Evolutionary conservation across 2,888 invertebrate genomes (phyloP), one percentile per base, ranked within the genome.

Genomic region (Apotomis turbidana): DNA sequence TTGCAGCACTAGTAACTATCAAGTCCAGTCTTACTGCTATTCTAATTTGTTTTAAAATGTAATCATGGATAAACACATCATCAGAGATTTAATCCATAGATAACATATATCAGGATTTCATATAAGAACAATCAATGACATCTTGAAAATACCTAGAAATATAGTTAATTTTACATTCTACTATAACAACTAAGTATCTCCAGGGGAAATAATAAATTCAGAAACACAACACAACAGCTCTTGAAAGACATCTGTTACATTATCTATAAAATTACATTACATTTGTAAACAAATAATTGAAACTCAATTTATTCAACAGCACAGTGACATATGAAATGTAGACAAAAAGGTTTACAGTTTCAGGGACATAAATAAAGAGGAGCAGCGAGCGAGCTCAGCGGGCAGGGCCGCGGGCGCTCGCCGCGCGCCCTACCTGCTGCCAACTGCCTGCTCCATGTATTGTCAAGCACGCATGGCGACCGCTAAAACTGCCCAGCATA

Each of bases 381-480:
- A 67, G 49, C 55, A 46, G 54, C n/a, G 38, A 54, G 41, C 55
- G 38, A 57, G 62, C 38, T 46, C 61, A 46, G 38, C 46, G 38
- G 54, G 27, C 55, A 38, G 57, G 55, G 61, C 51, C 38, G 61
- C 57, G 15, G 51, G 41, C 57, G 67, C 57, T 60, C 67, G n/a
- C 41, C 12, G 71, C 36, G 13, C 67, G 64, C 51, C 68, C 61
- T 55, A 36, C 62, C 66, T 71, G 66, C 71, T 60, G 68, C 67
- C 57, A 67, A 41, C 62, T 62, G 64, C 49, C 49, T 68, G 74
- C 70, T 78, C 72, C 78, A 80, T 75, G 75, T 80, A 79, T 82
- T 87, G 88, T 86, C 87, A 86, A 85, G 84, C 87, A 90, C 91
- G 89, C 91, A 91, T 91, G 92, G 91, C 89, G 88, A 86, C 85